Evolutionary conservation across 2,113 vertebrate species (phyloP), one percentile per base, ranked within the genome.

Genomic region (Lonchura striata): DNA sequence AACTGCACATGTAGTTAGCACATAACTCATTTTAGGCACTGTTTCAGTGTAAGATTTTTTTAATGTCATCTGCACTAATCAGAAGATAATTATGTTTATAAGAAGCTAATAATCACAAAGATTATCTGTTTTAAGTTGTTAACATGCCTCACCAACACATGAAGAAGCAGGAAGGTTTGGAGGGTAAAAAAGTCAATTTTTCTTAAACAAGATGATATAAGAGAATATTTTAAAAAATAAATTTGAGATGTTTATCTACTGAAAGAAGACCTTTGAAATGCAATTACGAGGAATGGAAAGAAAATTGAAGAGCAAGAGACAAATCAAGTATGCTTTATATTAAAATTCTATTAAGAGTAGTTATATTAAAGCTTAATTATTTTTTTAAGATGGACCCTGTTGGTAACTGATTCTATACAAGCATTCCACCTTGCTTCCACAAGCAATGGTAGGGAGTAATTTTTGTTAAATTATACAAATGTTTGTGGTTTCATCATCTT

Each of bases 241-340:
- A 72, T 64, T 39, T 79, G 16, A 68, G 71, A 46, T 76, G 44
- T 20, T 44, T 27, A 78, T 69, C 50, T 83, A 11, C 14, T 65
- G 52, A 92, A 90, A 57, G 13, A 92, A 92, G 15, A 52, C 6
- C 72, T 95, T 82, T 87, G 33, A 94, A 96, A 93, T 79, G 17
- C 13, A 94, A 63, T 90, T 59, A 71, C 46, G 83, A 39, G 19
- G 31, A 49, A 87, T 13, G 35, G 41, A 66, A 86, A 79, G 41
- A 50, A 89, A 76, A 5, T 8, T 56, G 41, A 82, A 71, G 22
- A 75, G 57, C 15, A 85, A 76, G 20, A 83, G 65, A 88, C 39
- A 61, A 91, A 88, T 68, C 20, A 71, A 80, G 46, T 44, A n/a
- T 31, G 6, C 11, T 63, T 92, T 71, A 91, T 82, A 57, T 49